phyloP scores from a whole-genome alignment of 2,888 invertebrate genomes.

The Chymomyza fuscimana region DNA sequence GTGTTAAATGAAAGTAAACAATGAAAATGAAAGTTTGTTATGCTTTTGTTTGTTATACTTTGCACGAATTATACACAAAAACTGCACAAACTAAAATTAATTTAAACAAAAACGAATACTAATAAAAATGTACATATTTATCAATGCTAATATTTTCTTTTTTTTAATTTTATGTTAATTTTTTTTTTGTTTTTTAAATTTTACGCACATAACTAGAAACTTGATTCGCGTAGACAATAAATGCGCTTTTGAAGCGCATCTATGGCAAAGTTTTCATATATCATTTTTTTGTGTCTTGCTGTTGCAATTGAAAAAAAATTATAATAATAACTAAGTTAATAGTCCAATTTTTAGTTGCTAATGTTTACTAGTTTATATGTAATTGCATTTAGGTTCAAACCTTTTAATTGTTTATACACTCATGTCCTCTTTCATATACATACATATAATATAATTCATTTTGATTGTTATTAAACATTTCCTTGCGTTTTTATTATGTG shows the following conservation, averaged over 20 bases:
- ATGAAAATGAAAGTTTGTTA: conserved; percentile 30
- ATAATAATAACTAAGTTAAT: conserved; percentile 49
- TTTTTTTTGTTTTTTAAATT: conserved; percentile 34
- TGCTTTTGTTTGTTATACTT: conserved; percentile 29
- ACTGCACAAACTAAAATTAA: conserved; percentile 52
- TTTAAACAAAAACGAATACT: conserved; percentile 32
- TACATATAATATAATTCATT: conserved; percentile 40
- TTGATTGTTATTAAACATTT: conserved; percentile 44
- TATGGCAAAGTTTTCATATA: conserved; percentile 11
- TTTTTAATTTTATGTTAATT: conserved; percentile 13
- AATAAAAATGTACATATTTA: conserved; percentile 8
- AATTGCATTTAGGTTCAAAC: conserved; percentile 47
- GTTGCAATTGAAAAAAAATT: conserved; percentile 44
- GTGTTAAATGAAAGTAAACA: conserved; percentile 20
- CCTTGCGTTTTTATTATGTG: neutral
- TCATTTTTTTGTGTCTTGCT: conserved; percentile 29
- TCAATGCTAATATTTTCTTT: conserved; percentile 1
- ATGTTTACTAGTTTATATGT: conserved; percentile 24
- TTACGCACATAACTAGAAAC: conserved; percentile 53
- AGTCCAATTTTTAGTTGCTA: conserved; percentile 55
- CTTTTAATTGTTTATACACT: conserved; percentile 44
- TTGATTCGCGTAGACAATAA: conserved; percentile 43
- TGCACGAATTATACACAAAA: conserved; percentile 72
- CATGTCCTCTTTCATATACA: conserved; percentile 26
- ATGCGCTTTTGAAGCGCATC: conserved; percentile 55